phyloP scores from a whole-genome alignment of 2,113 vertebrate genomes.

The Toxotes jaculatrix region DNA sequence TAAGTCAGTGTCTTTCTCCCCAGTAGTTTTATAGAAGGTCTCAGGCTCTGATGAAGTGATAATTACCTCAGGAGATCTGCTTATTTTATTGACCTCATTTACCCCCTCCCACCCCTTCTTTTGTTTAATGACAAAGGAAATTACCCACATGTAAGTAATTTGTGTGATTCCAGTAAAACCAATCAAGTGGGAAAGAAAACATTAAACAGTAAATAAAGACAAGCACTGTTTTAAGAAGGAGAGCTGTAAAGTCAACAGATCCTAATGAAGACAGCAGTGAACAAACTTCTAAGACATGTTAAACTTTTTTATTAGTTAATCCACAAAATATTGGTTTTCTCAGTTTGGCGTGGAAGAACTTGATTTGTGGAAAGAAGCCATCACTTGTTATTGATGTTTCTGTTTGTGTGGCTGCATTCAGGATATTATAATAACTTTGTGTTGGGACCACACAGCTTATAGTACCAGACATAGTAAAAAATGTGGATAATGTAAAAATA shows the following conservation, averaged over 20 bases:
- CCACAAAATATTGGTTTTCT: no score
- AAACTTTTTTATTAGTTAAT: background rate
- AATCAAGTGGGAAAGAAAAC: background rate
- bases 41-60: background rate
- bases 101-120: conserved; percentile 1
- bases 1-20: background rate
- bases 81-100: conserved; percentile 6
- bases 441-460: no score
- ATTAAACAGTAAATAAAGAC: background rate
- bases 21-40: background rate
- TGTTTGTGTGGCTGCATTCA: no score
- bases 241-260: background rate
- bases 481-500: no score
- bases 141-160: conserved; percentile 42
- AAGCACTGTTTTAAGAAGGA: background rate
- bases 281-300: background rate
- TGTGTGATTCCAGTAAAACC: conserved; percentile 39
- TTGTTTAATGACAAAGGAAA: conserved; percentile 37
- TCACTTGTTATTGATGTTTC: no score
- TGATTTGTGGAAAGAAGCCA: no score
- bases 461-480: no score
- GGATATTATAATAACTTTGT: no score
- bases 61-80: conserved; percentile 7
- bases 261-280: conserved; percentile 2
- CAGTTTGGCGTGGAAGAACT: no score